Base-by-base conservation (phyloP, 2,113 vertebrate species). In the Periophthalmodon schlosseri region DNA sequence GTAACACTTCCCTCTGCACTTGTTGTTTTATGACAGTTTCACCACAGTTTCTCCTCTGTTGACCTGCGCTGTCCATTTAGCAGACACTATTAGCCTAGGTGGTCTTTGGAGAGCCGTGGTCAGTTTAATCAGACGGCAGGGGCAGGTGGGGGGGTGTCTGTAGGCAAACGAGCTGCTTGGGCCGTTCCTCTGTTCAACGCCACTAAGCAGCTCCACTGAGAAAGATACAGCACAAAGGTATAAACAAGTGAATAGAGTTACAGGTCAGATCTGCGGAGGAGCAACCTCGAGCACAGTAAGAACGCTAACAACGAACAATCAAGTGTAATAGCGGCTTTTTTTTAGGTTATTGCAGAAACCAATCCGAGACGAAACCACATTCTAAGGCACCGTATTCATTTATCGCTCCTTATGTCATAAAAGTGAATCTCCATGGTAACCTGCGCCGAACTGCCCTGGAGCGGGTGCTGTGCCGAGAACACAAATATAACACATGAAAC, bases 11-110 rank as follows among this genome's bases (percentile, higher is more conserved):
- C 68, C 74, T 24, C 39, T 12, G 52, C 65, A 11, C 69, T 73
- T 81, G 20, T 75, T 77, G n/a, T 76, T 78, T 73, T 75, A 74
- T 72, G 50, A 76, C 73, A 57, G 46, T 36, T 81, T 60, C 63
- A 61, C 50, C 24, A 5, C 14, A 18, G 12, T 44, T 65, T 57
- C 52, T 46, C 44, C 64, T 56, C 61, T 46, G 60, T 65, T 68
- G 74, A 77, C 82, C 75, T 9, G 16, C 9, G 77, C 72, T 81
- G 70, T 60, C 64, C 76, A 74, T 86, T 88, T 85, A 85, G 80
- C 64, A 78, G 85, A 82, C 77, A 82, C 82, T 70, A 84, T 90
- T 85, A 87, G 73, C 44, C 61, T 24, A 73, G 39, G 75, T 76
- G 86, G 76, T 85, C 79, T 83, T 76, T 57, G 3, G 56, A 82